A percentile compares a stretch with the other conserved stretches of the same genome.
Evolutionary conservation across 2,113 vertebrate species (phyloP).

Genomic region (Pomatostomus ruficeps): DNA sequence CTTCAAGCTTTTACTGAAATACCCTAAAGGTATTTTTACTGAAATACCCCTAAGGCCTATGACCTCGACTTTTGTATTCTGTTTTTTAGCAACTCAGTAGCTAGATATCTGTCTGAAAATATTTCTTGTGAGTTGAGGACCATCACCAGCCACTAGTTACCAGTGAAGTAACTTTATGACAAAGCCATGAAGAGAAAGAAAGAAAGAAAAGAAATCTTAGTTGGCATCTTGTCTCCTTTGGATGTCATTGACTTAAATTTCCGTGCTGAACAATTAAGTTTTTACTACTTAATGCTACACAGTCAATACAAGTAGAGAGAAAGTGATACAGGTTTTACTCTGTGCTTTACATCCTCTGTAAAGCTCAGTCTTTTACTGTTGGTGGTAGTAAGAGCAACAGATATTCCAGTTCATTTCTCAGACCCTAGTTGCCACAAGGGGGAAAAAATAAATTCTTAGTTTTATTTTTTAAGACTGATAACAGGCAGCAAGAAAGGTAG

Average conservation of each 20-base stretch:
- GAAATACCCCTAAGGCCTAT: not conserved
- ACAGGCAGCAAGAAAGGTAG: not conserved
- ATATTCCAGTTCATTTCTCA: not conserved
- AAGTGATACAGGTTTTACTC: not conserved
- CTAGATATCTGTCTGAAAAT: not conserved
- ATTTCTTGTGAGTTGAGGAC: not conserved
- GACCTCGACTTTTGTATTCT: not conserved
- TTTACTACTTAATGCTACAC: not conserved
- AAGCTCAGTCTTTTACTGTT: not conserved
- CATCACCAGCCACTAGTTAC: not conserved
- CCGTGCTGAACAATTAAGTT: not conserved
- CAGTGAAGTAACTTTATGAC: not conserved
- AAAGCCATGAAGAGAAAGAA: not conserved
- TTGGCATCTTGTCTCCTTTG: not conserved
- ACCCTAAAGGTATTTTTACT: not conserved
- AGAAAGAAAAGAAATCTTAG: not conserved
- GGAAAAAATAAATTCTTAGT: rapidly evolving
- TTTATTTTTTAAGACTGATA: not conserved
- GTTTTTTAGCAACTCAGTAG: not conserved
- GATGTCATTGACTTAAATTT: not conserved
- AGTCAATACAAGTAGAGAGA: not conserved
- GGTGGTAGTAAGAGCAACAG: not conserved
- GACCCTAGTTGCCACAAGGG: not conserved
- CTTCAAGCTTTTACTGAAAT: not conserved
- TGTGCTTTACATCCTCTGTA: not conserved